These are phyloP conservation scores for Zaprionus davidi DNA, from an alignment of 1,140 invertebrate species.

Conservation along the genomic window DNA sequence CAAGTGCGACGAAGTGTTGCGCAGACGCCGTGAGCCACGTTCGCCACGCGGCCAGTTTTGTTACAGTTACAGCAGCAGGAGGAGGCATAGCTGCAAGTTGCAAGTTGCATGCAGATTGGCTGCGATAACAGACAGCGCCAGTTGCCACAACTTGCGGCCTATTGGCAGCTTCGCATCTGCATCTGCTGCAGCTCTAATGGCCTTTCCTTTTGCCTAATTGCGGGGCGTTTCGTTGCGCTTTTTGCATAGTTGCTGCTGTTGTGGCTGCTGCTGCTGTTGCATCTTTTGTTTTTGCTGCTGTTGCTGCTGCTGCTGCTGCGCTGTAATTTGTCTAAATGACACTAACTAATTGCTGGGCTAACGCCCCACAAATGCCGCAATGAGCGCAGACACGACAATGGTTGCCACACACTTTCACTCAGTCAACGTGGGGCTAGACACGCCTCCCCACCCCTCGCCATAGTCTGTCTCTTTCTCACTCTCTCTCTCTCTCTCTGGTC, in stretches of 20 bases:
- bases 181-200: slow-evolving; percentile 51
- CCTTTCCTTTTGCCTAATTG: slow-evolving; percentile 70
- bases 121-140: slow-evolving; percentile 33
- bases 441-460: background rate
- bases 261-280: background rate
- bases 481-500: background rate
- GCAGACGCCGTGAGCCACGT: slow-evolving; percentile 72
- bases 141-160: background rate
- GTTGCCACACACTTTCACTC: slow-evolving; percentile 61
- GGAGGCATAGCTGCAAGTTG: slow-evolving; percentile 17
- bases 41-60: slow-evolving; percentile 43
- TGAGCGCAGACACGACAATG: slow-evolving; percentile 54
- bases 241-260: slow-evolving; percentile 22
- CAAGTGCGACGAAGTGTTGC: slow-evolving; percentile 61
- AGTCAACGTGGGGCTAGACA: background rate
- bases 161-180: slow-evolving; percentile 46
- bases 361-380: slow-evolving; percentile 70
- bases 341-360: slow-evolving; percentile 79
- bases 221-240: slow-evolving; percentile 60
- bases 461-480: background rate
- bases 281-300: slow-evolving; percentile 16
- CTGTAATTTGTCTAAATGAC: slow-evolving; percentile 79
- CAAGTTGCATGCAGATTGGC: slow-evolving; percentile 46
- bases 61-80: slow-evolving; percentile 37
- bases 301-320: slow-evolving; percentile 46